Conservation (phyloP, 2,113 vertebrate genomes). For the Chlorodrepanis virens region DNA sequence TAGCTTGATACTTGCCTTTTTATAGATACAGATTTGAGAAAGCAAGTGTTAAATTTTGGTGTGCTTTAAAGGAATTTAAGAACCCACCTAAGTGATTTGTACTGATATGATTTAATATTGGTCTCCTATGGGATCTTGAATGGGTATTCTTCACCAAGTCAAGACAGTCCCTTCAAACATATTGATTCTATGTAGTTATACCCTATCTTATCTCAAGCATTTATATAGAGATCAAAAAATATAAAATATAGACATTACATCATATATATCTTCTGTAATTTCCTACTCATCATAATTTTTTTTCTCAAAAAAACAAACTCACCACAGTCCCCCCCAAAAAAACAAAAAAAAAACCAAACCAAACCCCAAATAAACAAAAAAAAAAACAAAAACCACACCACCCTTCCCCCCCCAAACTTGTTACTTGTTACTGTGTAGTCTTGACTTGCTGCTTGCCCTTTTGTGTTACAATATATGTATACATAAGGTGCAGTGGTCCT, state of each 20-base stretch:
- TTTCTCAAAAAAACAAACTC: neutral
- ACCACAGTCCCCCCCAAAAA: neutral
- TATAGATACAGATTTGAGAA: neutral
- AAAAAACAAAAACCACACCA: fast-evolving
- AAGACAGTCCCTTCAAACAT: neutral
- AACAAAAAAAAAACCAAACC: neutral
- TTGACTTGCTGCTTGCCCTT: neutral
- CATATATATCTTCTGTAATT: neutral
- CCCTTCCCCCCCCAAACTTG: fast-evolving
- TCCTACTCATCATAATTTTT: neutral
- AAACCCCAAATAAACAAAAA: neutral
- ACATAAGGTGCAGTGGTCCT: neutral
- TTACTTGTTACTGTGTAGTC: neutral
- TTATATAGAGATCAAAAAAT: neutral
- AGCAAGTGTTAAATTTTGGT: neutral
- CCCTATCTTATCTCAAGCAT: neutral
- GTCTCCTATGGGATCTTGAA: neutral
- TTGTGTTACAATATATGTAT: neutral
- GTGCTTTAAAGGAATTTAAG: neutral
- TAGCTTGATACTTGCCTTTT: neutral
- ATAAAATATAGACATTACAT: neutral
- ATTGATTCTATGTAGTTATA: neutral
- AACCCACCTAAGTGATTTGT: neutral
- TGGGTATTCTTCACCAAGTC: neutral
- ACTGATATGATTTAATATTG: neutral